phyloP scores from a whole-genome alignment of 2,113 vertebrate species.

The Colaptes auratus region DNA sequence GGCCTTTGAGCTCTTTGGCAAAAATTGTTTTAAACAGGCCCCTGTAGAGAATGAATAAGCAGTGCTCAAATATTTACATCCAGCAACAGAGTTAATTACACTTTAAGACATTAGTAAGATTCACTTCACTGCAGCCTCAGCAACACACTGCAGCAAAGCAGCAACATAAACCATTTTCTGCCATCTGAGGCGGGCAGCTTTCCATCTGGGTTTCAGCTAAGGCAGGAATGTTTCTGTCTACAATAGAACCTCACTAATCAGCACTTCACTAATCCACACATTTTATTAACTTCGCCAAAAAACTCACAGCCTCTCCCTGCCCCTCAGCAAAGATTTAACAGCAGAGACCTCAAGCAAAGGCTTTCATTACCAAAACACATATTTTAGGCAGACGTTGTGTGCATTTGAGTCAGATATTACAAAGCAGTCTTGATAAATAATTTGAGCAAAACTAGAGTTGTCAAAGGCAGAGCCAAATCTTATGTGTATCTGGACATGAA shows the following conservation, averaged over 20 bases:
- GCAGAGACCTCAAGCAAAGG: slow-evolving; percentile 54
- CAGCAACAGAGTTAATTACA: slow-evolving; percentile 59
- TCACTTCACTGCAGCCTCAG: slow-evolving; percentile 56
- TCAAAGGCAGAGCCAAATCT: slow-evolving; percentile 1
- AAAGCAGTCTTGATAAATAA: slow-evolving; percentile 55
- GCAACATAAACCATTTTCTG: slow-evolving; percentile 36
- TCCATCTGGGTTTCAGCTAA: slow-evolving; percentile 60
- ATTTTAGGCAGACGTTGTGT: neutral
- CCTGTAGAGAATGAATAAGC: slow-evolving; percentile 5
- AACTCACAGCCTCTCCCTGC: slow-evolving; percentile 52
- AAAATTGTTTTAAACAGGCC: slow-evolving; percentile 23
- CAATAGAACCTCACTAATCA: slow-evolving; percentile 67
- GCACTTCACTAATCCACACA: slow-evolving; percentile 68
- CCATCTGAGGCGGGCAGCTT: slow-evolving; percentile 30
- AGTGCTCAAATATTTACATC: slow-evolving; percentile 64
- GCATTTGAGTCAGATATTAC: slow-evolving; percentile 21
- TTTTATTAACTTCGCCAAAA: slow-evolving; percentile 67
- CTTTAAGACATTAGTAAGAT: slow-evolving; percentile 48
- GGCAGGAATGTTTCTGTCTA: slow-evolving; percentile 60
- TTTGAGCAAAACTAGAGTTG: slow-evolving; percentile 31
- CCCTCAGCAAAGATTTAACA: slow-evolving; percentile 61
- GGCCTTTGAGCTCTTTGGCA: slow-evolving; percentile 51
- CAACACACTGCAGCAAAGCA: slow-evolving; percentile 46
- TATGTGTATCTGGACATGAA: neutral
- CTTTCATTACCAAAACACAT: slow-evolving; percentile 19